Evolutionary conservation across 2,113 vertebrate genomes (phyloP), one percentile per base, ranked within the genome.

Genomic region (Arenaria interpres): DNA sequence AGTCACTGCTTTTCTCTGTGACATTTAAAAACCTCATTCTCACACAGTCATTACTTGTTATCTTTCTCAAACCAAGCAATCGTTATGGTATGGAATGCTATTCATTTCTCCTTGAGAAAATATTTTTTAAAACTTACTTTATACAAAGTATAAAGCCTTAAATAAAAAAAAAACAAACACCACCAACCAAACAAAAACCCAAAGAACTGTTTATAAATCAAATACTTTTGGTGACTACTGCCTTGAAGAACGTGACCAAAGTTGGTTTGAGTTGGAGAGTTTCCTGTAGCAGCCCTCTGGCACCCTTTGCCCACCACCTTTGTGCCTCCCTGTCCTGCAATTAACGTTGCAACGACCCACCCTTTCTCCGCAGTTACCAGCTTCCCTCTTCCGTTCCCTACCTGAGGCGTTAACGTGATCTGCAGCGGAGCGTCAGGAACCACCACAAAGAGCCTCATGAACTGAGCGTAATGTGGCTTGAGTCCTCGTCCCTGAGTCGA

Each of bases 361-460:
- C 62, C 19, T 6, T 7, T 12, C 81, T 17, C 46, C 35, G 56
- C 50, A 18, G 46, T 2, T 54, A 54, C 28, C 69, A 32, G 12
- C 20, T 33, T 54, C 68, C 63, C 77, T 76, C 39, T 73, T 56
- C 14, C 23, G 4, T 41, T 77, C 51, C 98, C 97, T 97, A 99
- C 99, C 99, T 99, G 99, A 53, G 99, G 99, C 3, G 98, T 99
- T 23, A 99, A 94, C 0, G 98, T 98, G 45, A 99, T 99, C 85
- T 99, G 99, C 96, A 99, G 98, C 1, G 99, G 99, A 54, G 99
- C 98, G 30, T 99, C 99, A 1, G 99, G 99, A 90, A 99, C 99
- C 48, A 99, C 99, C 41, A 99, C 95, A 27, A 99, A 99, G 54
- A 99, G 99, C 14, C 99, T 98, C 87, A 99, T 97, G 84, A 99